Evolutionary conservation across 2,888 invertebrate genomes (phyloP), one percentile per base, ranked within the genome.

Genomic region (Creontiades dilutus): DNA sequence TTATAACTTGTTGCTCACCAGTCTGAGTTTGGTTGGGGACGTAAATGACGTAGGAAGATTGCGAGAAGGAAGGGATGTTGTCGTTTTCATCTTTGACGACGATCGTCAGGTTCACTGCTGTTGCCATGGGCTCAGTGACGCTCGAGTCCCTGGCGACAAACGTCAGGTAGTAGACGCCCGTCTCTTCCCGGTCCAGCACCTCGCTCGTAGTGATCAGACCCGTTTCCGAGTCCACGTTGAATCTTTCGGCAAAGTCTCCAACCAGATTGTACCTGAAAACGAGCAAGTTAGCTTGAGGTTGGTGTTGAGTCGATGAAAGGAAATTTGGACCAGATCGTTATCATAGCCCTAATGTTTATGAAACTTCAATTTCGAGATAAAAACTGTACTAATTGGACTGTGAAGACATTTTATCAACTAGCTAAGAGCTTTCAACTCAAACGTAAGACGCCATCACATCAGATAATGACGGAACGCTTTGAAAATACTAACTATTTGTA

Each of bases 101-200:
- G 86, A 98, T 96, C 4, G 97, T 97, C 80, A 98, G 94, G 93
- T 97, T 97, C 2, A 97, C 96, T 14, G 97, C 96, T 0, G 97
- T 96, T 0, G 97, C 97, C 92, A 96, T 94, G 0, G 97, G 97
- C 92, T 97, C 97, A 0, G 97, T 97, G 0, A 97, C 95, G 46
- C 97, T 97, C 90, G 96, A 97, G 93, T 98, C 98, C 93, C 97
- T 96, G 0, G 98, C 98, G 94, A 97, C 96, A 23, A 98, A 94
- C 0, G 97, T 97, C 91, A 98, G 94, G 93, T 96, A 96, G 93
- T 98, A 98, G 0, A 95, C 93, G 86, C 96, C 94, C 91, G 95
- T 95, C 92, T 96, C 96, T 94, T 98, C 98, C 89, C 98, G 95
- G 93, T 98, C 98, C 89, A 98, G 94, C 11, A 95, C 94, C 9